These are phyloP conservation scores for Pollicipes pollicipes DNA, from an alignment of 1,140 invertebrate genomes.

Conservation along the genomic window DNA sequence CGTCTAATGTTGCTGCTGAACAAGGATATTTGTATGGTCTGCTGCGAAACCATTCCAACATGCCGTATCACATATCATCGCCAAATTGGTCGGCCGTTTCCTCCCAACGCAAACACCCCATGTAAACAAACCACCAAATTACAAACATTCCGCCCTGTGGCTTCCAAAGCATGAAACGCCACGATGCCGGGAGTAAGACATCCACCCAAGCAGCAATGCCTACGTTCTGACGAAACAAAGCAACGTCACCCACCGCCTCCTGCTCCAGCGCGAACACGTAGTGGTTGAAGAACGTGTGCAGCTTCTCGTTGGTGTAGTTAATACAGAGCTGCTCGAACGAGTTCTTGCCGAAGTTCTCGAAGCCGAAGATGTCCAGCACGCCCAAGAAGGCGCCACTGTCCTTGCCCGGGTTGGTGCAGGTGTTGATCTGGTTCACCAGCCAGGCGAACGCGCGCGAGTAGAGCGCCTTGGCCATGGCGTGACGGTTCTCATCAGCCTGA, in stretches of 20 bases:
- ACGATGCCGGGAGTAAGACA: too few species aligned
- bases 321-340: slow-evolving; percentile 96
- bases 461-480: slow-evolving; percentile 78
- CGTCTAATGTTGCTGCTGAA: too few species aligned
- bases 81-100: too few species aligned
- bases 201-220: too few species aligned
- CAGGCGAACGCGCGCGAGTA: slow-evolving; percentile 81
- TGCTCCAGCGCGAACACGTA: slow-evolving; percentile 85
- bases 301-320: slow-evolving; percentile 95
- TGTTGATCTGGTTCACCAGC: slow-evolving; percentile 83
- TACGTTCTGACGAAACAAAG: too few species aligned
- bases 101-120: too few species aligned
- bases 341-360: slow-evolving; percentile 86
- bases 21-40: too few species aligned
- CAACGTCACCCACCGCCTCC: slow-evolving; percentile 56
- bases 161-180: too few species aligned
- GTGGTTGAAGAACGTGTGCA: slow-evolving; percentile 97
- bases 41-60: too few species aligned
- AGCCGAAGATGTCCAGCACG: slow-evolving; percentile 88
- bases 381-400: slow-evolving; percentile 65
- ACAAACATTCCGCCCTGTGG: too few species aligned
- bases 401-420: slow-evolving; percentile 67
- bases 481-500: slow-evolving; percentile 64
- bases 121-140: too few species aligned
- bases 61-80: too few species aligned